Evolutionary conservation across 2,888 invertebrate species (phyloP).

Genomic region (Thalpophila matura): DNA sequence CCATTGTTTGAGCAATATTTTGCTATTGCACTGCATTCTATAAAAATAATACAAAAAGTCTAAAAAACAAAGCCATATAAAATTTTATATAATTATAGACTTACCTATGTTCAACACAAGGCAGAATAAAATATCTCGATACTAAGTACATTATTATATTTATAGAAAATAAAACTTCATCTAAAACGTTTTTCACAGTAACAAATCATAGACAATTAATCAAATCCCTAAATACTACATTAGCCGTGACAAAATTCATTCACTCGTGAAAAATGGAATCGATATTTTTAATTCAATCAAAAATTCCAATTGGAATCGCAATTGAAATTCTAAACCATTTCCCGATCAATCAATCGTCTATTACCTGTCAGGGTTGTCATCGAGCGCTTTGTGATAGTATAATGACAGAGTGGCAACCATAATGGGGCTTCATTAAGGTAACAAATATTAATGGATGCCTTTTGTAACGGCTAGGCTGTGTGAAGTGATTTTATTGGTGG

Average conservation of each 20-base stretch:
- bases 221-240: slow-evolving; percentile 29
- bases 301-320: slow-evolving; percentile 50
- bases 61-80: background rate
- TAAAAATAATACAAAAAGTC: background rate
- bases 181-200: background rate
- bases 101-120: too few relatives aligned
- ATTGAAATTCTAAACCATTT: slow-evolving; percentile 62
- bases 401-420: slow-evolving; percentile 57
- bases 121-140: too few relatives aligned
- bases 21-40: background rate
- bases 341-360: slow-evolving; percentile 60
- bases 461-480: slow-evolving; percentile 34
- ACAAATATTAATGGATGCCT: slow-evolving; percentile 58
- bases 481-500: slow-evolving; percentile 40
- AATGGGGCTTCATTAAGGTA: slow-evolving; percentile 58
- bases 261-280: slow-evolving; percentile 40
- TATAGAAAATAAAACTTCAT: too few relatives aligned
- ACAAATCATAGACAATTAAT: slow-evolving; percentile 4
- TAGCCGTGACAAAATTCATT: slow-evolving; percentile 26
- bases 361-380: slow-evolving; percentile 61
- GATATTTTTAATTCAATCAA: slow-evolving; percentile 59
- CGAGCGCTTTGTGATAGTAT: slow-evolving; percentile 47
- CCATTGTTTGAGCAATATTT: background rate
- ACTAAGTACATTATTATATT: too few relatives aligned
- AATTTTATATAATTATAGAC: too few relatives aligned